Percentiles rank a stretch among this genome's conserved stretches.
Evolutionary conservation across 2,113 vertebrate species (phyloP).

Genomic region (Panthera uncia): DNA sequence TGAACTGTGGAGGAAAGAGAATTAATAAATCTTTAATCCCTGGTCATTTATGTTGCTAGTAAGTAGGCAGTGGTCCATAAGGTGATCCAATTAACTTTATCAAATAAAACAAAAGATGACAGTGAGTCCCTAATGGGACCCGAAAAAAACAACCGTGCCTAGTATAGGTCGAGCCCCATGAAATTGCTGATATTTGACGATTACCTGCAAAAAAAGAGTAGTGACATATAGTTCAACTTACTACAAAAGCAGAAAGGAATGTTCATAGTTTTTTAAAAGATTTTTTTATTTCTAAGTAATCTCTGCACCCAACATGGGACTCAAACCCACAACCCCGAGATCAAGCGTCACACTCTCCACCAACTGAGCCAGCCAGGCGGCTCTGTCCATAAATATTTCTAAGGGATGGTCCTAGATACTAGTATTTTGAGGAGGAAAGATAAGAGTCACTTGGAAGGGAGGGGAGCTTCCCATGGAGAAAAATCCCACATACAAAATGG

Average conservation of each 20-base stretch:
- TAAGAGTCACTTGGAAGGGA: not conserved
- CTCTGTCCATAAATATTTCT: not conserved
- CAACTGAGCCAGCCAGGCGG: too few relatives aligned
- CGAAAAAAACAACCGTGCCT: not conserved
- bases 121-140: not conserved
- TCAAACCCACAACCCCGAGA: too few relatives aligned
- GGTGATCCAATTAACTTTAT: not conserved
- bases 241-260: not conserved
- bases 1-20: not conserved
- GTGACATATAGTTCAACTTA: not conserved
- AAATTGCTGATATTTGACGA: not conserved
- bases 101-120: not conserved
- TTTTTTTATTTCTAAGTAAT: too few relatives aligned
- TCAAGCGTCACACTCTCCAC: too few relatives aligned
- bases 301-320: too few relatives aligned
- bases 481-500: not conserved
- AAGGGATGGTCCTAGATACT: not conserved
- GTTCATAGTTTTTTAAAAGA: too few relatives aligned
- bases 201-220: not conserved
- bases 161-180: too few relatives aligned
- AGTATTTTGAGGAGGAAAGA: not conserved
- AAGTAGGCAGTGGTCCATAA: not conserved
- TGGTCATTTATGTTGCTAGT: not conserved
- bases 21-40: not conserved
- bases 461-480: not conserved